Conservation (phyloP, 1,140 invertebrate genomes). For the Tribolium castaneum region DNA sequence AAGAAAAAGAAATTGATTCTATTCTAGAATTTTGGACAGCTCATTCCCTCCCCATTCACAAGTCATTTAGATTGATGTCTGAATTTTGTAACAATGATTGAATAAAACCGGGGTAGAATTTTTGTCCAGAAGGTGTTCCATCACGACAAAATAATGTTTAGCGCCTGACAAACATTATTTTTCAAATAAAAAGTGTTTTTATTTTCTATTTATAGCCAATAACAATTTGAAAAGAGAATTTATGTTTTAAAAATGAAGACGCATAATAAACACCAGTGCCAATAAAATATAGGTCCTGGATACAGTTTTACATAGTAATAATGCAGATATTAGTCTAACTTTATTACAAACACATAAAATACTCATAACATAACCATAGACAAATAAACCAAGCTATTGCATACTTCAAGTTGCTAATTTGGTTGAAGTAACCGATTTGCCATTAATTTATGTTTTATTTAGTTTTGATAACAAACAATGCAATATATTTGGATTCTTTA, state of each 20-base stretch:
- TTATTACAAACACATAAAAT: not conserved
- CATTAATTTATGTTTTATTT: too few relatives aligned
- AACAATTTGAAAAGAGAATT: not conserved
- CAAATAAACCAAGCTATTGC: not conserved
- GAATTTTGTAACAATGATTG: not conserved
- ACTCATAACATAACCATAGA: not conserved
- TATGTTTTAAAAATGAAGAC: not conserved
- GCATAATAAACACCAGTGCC: not conserved
- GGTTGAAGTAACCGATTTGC: not conserved
- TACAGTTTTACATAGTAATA: not conserved
- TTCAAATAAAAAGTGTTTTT: not conserved
- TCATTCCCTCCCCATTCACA: not conserved
- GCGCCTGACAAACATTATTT: not conserved
- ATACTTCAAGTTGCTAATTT: not conserved
- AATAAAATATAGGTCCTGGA: not conserved
- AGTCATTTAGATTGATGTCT: conserved; percentile 5
- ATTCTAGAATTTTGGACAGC: not conserved
- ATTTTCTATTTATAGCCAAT: not conserved
- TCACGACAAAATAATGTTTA: not conserved
- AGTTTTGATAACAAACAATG: too few relatives aligned
- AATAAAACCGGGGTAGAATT: not conserved
- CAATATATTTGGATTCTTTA: too few relatives aligned
- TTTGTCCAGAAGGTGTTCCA: not conserved
- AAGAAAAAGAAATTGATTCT: not conserved
- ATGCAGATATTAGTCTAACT: not conserved